Evolutionary conservation across 2,888 invertebrate genomes (phyloP).

Genomic region (Watsonalla cultraria): DNA sequence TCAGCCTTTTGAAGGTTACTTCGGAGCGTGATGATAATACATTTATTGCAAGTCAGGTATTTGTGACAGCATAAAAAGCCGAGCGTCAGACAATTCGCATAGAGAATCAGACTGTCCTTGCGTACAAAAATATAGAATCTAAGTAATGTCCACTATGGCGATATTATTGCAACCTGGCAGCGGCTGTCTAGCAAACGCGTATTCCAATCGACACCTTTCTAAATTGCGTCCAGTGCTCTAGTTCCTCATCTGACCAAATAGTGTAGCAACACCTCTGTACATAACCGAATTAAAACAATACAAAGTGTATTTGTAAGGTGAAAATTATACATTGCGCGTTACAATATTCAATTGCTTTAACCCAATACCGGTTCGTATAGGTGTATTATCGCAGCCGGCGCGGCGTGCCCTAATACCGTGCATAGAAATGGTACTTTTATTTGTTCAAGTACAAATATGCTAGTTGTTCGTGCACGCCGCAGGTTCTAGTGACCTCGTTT

Average conservation of each 20-base stretch:
- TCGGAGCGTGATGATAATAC: neutral
- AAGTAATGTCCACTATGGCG: neutral
- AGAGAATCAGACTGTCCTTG: no score
- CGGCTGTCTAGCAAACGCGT: neutral
- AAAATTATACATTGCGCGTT: slow-evolving; percentile 14
- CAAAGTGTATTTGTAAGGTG: slow-evolving; percentile 9
- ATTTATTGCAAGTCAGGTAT: neutral
- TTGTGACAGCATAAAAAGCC: neutral
- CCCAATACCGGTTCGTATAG: slow-evolving; percentile 19
- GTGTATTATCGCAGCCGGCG: slow-evolving; percentile 4
- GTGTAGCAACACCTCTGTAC: slow-evolving; percentile 17
- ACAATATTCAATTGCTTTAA: slow-evolving; percentile 25
- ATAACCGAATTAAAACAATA: slow-evolving; percentile 26
- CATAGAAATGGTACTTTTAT: slow-evolving; percentile 29
- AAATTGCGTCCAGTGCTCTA: slow-evolving; percentile 26
- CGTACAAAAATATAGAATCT: neutral
- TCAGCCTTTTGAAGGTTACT: neutral
- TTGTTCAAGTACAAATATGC: slow-evolving; percentile 44
- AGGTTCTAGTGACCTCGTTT: slow-evolving; percentile 58
- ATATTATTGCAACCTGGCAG: slow-evolving; percentile 3
- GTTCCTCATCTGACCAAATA: slow-evolving; percentile 31
- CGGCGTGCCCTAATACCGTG: slow-evolving; percentile 31
- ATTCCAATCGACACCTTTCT: slow-evolving; percentile 29
- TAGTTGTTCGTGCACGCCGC: slow-evolving; percentile 34
- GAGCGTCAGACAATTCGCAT: no score